Conservation (phyloP, 2,797 vertebrate genomes). For the Danio aesculapii region DNA sequence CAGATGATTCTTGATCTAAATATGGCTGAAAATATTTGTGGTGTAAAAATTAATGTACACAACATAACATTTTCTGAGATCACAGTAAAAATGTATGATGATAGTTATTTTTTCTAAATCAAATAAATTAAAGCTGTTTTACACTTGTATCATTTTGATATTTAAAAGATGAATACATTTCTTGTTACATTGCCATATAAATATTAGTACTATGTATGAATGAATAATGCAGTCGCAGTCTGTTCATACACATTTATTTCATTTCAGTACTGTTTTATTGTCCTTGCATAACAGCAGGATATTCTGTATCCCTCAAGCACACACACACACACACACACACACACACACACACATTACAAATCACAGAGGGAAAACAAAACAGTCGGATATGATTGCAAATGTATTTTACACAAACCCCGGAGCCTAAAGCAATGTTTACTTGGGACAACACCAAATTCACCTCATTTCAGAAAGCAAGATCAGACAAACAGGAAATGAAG, state of each 20-base stretch:
- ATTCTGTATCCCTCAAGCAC: conserved; percentile 1
- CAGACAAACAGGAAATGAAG: conserved; percentile 7
- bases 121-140: too few species aligned
- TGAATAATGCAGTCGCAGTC: too few species aligned
- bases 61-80: too few species aligned
- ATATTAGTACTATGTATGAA: too few species aligned
- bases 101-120: too few species aligned
- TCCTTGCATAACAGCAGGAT: background rate
- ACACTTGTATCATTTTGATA: too few species aligned
- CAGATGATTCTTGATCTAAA: too few species aligned
- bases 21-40: too few species aligned
- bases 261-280: background rate
- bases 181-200: too few species aligned
- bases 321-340: background rate
- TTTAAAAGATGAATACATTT: too few species aligned
- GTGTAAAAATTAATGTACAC: too few species aligned
- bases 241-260: background rate
- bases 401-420: conserved; percentile 14
- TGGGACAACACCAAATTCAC: background rate
- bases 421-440: background rate
- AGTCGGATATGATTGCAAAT: conserved; percentile 9
- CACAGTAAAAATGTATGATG: too few species aligned
- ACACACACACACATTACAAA: background rate
- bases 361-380: conserved; percentile 9
- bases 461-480: conserved; percentile 8